These are phyloP conservation scores for Geodia barretti DNA, from an alignment of 37 sponge, comb jelly and placozoan species.

Conservation along the genomic window DNA sequence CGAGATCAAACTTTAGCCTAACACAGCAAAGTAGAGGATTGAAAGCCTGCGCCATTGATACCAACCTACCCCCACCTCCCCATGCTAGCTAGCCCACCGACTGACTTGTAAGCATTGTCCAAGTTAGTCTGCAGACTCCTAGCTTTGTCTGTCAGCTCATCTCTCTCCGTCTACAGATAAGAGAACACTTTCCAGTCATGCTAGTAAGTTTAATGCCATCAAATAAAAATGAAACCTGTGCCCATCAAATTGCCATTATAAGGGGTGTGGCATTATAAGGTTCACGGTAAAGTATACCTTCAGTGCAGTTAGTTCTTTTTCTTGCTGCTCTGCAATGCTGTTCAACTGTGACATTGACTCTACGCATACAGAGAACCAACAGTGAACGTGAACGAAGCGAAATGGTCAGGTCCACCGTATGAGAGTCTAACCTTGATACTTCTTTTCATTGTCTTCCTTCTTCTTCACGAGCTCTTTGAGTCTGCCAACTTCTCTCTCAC, in stretches of 20 bases:
- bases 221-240: too few relatives aligned
- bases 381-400: background rate
- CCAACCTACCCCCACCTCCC: background rate
- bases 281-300: conserved; percentile 46
- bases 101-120: conserved; percentile 85
- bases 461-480: conserved; percentile 71
- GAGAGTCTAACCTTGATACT: conserved; percentile 68
- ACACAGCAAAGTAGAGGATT: too few relatives aligned
- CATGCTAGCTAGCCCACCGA: too few relatives aligned
- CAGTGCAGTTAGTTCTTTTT: conserved; percentile 59
- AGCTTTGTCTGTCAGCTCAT: conserved; percentile 61
- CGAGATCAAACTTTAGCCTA: too few relatives aligned
- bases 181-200: too few relatives aligned
- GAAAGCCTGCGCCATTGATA: too few relatives aligned
- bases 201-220: too few relatives aligned
- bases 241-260: too few relatives aligned
- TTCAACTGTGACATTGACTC: conserved; percentile 79
- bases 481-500: conserved; percentile 46
- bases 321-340: conserved; percentile 77
- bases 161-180: conserved; percentile 55
- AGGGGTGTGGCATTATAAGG: background rate
- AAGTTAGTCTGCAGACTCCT: conserved; percentile 75
- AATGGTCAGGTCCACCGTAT: background rate
- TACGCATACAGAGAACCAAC: background rate
- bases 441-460: conserved; percentile 78